Base-by-base conservation (phyloP, 2,797 vertebrate genomes). In the Rallus crepitans region DNA sequence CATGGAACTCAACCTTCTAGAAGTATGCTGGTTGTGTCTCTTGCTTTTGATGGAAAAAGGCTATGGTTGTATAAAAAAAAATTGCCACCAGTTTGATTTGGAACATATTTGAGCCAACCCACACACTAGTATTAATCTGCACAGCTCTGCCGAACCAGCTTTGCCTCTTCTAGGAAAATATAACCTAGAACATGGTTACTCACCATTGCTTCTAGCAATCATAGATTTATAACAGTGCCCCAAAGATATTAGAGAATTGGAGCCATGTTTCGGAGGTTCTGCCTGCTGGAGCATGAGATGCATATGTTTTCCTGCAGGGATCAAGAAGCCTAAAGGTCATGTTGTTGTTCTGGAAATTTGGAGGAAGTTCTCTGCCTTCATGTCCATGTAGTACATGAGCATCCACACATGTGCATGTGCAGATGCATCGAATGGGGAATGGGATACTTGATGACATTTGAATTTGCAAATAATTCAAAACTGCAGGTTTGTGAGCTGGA, bases 321-420 rank as follows among this genome's bases (percentile, higher is more conserved):
- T 83, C 48, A 45, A 70, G 88, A 72, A 89, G 59, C 31, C 12
- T 59, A 18, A 47, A 70, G 21, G 60, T 59, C 11, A 6, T 17
- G 15, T 25, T 75, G 11, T 69, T 57, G 45, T 72, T 37, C 42
- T 37, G 59, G 42, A 89, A 52, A 70, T 59, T 16, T 48, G 28
- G 23, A 47, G n/a, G 42, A 53, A 84, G 14, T 8, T 20, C 37
- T 24, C 33, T 80, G 33, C 30, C 37, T 68, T 80, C 47, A 8
- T 11, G 55, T 70, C 79, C 25, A 4, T 23, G 18, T 40, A 68
- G 78, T 21, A 40, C 4, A 30, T 21, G 73, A 70, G 30, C 1
- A 6, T 53, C 31, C 31, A 12, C 11, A 12, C 17, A 6, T 0
- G 6, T 30, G 31, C 0, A 0, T 15, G 23, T 27, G 21, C 11